Evolutionary conservation across 2,113 vertebrate species (phyloP), one percentile per base, ranked within the genome.

Genomic region (Phalacrocorax pelagicus): DNA sequence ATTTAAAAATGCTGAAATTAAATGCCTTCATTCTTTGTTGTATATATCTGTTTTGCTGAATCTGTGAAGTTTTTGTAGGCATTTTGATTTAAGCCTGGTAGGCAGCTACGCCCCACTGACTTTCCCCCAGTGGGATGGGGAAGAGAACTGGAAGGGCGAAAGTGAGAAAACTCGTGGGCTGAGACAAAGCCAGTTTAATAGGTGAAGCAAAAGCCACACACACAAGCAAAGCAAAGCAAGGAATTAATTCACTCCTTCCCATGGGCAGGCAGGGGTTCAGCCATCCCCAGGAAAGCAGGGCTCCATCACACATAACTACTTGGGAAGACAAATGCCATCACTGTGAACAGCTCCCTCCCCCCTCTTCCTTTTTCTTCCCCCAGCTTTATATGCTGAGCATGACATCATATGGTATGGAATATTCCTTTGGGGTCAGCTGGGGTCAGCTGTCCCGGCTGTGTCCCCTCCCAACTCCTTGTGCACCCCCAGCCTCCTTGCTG

Each of bases 291-390:
- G 62, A 66, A 2, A 61, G 29, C 46, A 23, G 38, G 47, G 22
- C 14, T 85, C 16, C 22, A 5, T 27, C 19, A 13, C 2, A 2
- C 1, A 2, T 47, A 16, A 15, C 0, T 9, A 22, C 61, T 51
- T 86, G n/a, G 44, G 57, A 82, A 70, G 44, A 42, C 24, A 65
- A 86, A 61, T 9, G 2, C 12, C 17, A 17, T 51, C 14, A 11
- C 12, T 40, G 17, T 0, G 0, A 54, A 63, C 1, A 2, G 38
- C 15, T 18, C 46, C 46, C 17, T 16, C 21, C 6, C 10, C 24
- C 49, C 38, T 38, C 38, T 38, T 51, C 20, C 32, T 51, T 11
- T 21, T 42, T 36, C 51, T 75, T 75, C 10, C 19, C 8, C 6
- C 19, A 17, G 20, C 55, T 34, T 47, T 38, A 4, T 5, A 2